A percentile compares a stretch with the other conserved stretches of the same genome.
Conservation (phyloP, 1,140 invertebrate species). For the Centruroides vittatus region DNA sequence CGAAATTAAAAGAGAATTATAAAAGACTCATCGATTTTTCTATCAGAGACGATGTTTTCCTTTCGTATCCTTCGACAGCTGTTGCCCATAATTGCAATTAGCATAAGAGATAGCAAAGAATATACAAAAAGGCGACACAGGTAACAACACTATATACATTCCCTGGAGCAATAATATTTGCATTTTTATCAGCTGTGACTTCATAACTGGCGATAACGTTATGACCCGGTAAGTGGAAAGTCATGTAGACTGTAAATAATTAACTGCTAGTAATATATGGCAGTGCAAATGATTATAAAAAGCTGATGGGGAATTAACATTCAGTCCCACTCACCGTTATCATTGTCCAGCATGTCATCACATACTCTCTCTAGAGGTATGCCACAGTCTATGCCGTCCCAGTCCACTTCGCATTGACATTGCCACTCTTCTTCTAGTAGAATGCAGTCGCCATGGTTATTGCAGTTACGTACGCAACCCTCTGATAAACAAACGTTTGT, state of each 20-base stretch:
- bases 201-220: too few species aligned
- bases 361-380: slow-evolving; percentile 82
- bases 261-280: neutral
- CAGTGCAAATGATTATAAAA: neutral
- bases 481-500: slow-evolving; percentile 39
- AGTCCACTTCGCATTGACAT: slow-evolving; percentile 78
- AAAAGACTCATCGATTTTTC: too few species aligned
- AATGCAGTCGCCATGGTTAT: slow-evolving; percentile 74
- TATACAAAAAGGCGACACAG: too few species aligned
- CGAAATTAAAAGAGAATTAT: too few species aligned
- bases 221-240: too few species aligned
- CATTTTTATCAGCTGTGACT: too few species aligned
- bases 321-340: slow-evolving; percentile 52
- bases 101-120: too few species aligned
- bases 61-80: too few species aligned
- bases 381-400: slow-evolving; percentile 84
- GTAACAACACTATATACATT: too few species aligned
- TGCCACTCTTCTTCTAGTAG: slow-evolving; percentile 58
- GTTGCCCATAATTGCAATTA: too few species aligned
- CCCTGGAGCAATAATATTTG: too few species aligned
- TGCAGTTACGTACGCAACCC: slow-evolving; percentile 87
- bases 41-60: too few species aligned
- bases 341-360: slow-evolving; percentile 87
- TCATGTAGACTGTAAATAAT: neutral
- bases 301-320: neutral